Evolutionary conservation across 2,888 invertebrate genomes (phyloP).

Genomic region (Eilema depressum): DNA sequence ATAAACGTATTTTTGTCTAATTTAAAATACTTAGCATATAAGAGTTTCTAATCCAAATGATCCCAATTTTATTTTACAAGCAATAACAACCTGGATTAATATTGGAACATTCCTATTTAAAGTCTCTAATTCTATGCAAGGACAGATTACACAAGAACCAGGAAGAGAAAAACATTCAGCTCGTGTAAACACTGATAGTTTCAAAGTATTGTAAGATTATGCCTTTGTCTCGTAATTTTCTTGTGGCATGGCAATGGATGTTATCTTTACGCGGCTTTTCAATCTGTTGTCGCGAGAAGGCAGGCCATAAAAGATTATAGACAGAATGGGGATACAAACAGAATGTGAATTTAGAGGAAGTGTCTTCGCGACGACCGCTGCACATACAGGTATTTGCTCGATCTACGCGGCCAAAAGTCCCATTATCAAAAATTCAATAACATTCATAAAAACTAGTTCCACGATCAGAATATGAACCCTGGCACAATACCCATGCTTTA

Average conservation of each 20-base stretch:
- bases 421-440: no score
- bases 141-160: not conserved
- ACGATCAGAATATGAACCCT: no score
- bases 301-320: constrained; percentile 37
- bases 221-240: constrained; percentile 37
- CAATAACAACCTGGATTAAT: not conserved
- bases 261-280: constrained; percentile 43
- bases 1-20: no score
- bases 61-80: not conserved
- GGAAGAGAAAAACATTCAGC: not conserved
- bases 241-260: constrained; percentile 31
- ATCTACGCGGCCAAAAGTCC: no score
- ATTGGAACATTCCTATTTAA: not conserved
- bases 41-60: not conserved
- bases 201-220: not conserved
- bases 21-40: not conserved
- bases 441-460: no score
- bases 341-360: no score
- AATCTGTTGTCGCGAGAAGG: constrained; percentile 33
- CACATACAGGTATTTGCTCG: no score
- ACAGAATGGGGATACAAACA: no score
- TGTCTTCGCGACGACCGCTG: no score
- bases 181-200: constrained; percentile 2
- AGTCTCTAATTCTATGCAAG: not conserved
- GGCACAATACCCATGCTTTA: no score